A percentile compares a stretch with the other conserved stretches of the same genome.
Conservation (phyloP, 2,113 vertebrate species). For the Conger conger region DNA sequence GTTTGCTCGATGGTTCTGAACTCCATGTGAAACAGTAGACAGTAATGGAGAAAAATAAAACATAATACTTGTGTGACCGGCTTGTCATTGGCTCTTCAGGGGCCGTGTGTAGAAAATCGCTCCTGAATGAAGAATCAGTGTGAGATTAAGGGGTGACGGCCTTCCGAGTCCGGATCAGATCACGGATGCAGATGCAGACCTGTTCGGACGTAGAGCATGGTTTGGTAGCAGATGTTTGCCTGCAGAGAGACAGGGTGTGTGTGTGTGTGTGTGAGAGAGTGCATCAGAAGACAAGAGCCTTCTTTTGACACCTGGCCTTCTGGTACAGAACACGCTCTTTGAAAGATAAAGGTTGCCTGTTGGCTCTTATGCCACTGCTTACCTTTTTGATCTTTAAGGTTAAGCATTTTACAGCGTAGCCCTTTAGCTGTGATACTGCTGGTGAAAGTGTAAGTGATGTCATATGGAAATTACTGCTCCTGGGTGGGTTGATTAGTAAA, state of each 20-base stretch:
- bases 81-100: slow-evolving; percentile 73
- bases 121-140: slow-evolving; percentile 64
- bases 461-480: background rate
- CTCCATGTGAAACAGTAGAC: slow-evolving; percentile 78
- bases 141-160: slow-evolving; percentile 48
- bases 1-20: slow-evolving; percentile 74
- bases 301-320: background rate
- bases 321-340: background rate
- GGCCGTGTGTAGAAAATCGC: slow-evolving; percentile 68
- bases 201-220: slow-evolving; percentile 22
- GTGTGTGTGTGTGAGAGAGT: background rate
- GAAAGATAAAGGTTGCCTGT: background rate
- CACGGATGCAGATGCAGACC: slow-evolving; percentile 40
- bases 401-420: background rate
- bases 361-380: background rate
- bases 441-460: background rate
- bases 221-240: slow-evolving; percentile 21
- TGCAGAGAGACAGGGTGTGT: slow-evolving; percentile 2
- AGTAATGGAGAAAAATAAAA: slow-evolving; percentile 79
- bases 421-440: background rate
- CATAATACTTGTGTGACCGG: slow-evolving; percentile 83
- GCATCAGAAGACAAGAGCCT: background rate
- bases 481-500: background rate
- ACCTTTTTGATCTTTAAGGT: background rate
- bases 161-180: slow-evolving; percentile 44